Base-by-base conservation (phyloP, 2,113 vertebrate genomes). In the Alosa alosa region DNA sequence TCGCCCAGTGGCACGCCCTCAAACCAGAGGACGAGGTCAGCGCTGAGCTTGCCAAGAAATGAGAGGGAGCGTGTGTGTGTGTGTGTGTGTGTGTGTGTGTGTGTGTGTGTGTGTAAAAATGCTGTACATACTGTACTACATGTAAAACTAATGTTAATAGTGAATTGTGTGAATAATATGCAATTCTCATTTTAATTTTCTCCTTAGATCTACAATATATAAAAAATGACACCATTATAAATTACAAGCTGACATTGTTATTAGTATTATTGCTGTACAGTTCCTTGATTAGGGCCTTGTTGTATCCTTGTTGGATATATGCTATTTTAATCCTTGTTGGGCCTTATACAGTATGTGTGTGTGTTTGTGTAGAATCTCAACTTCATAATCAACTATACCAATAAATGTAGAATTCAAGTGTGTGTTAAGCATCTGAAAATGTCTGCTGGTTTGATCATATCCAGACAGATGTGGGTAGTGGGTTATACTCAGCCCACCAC, bases 21-120 rank as follows among this genome's bases (percentile, higher is more conserved):
- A 96, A 96, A 89, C 95, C 96, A 0, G 95, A 97, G 91, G 96
- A 96, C 44, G 96, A 97, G 90, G 95, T 96, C 44, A 94, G 96
- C 0, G 95, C 95, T 22, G 31, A 57, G 25, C 52, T 87, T 6
- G 6, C 2, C 18, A 60, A 60, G 55, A 60, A 60, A 60, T 60
- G 20, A 60, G 55, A 22, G 55, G 3, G 4, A 41, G 46, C 41
- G 22, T n/a, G 22, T 64, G 55, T 25, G 60, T 64, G 60, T 22
- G 60, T 25, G 22, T 25, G 10, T 31, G 8, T 68, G n/a, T n/a
- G n/a, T n/a, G n/a, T n/a, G n/a, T n/a, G n/a, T n/a, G 15, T 68
- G 22, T n/a, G 22, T 68, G 22, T 68, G 4, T 68, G 5, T 31
- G 7, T 25, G 6, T 68, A n/a, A 25, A 68, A 25, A 9, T 25